These are phyloP conservation scores for Austrolebias charrua DNA, from an alignment of 2,797 vertebrate species.

Conservation along the genomic window DNA sequence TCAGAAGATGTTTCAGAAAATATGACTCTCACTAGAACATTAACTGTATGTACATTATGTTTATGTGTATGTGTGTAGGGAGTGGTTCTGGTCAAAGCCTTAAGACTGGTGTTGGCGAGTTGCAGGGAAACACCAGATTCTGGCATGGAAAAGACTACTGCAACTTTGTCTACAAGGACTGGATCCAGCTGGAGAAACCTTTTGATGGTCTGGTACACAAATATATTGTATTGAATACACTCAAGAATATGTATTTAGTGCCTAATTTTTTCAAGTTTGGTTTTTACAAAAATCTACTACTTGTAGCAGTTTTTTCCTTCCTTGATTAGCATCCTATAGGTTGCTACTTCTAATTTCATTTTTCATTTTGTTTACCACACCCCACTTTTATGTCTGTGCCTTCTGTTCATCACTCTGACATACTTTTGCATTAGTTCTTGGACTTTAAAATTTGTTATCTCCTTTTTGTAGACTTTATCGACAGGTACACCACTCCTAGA, in stretches of 20 bases:
- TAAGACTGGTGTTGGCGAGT: slow-evolving; percentile 88
- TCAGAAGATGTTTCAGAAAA: neutral
- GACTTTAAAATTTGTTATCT: neutral
- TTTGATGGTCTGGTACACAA: slow-evolving; percentile 86
- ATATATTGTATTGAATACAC: neutral
- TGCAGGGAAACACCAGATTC: slow-evolving; percentile 93
- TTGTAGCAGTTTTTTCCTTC: neutral
- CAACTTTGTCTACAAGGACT: slow-evolving; percentile 98
- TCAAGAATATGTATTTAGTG: neutral
- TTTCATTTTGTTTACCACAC: neutral
- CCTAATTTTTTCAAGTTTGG: neutral
- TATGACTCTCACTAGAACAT: neutral
- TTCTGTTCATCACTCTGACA: neutral
- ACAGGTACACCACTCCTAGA: slow-evolving; percentile 91
- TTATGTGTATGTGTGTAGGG: slow-evolving; percentile 67
- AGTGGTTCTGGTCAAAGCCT: slow-evolving; percentile 85
- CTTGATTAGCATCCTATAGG: neutral
- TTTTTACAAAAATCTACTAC: no score
- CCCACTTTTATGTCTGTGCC: neutral
- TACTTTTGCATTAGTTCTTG: neutral
- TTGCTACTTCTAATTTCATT: neutral
- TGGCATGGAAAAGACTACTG: slow-evolving; percentile 99
- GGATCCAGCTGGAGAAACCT: slow-evolving; percentile 97
- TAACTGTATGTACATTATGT: neutral
- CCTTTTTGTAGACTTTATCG: slow-evolving; percentile 87